Evolutionary conservation across 2,113 vertebrate species (phyloP), one percentile per base, ranked within the genome.

Genomic region (Falco punctatus): DNA sequence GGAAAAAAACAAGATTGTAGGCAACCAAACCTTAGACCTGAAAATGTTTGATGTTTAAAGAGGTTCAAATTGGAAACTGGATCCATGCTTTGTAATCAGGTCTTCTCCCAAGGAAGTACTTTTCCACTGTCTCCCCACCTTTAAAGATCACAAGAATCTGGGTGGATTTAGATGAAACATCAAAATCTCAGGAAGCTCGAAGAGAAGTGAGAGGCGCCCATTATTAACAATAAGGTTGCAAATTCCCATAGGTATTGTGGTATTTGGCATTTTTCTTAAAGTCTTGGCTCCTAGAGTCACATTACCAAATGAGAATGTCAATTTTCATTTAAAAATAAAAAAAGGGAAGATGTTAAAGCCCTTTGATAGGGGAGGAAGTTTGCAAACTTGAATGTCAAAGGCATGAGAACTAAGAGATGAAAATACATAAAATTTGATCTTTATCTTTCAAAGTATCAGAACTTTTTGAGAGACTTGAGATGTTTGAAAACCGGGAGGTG

Each of bases 401-500:
- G 90, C 90, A 91, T 96, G 95, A 96, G 95, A 97, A 97, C 91
- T 90, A 28, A 90, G 83, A 95, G 84, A 82, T 72, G 44, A 91
- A 96, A 96, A 85, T 72, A 91, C 93, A 89, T 95, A 78, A 86
- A 94, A 92, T 87, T 48, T 96, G 96, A 97, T 96, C 70, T 62
- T 96, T 96, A 97, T 97, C 96, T 96, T 92, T 86, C 95, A 96
- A 95, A 95, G 87, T 92, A 92, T 69, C 93, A 69, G 58, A 94
- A 87, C 91, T 91, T 97, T 95, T 92, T 81, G 86, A 96, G 91
- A 94, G 72, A 55, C 78, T 48, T 20, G 49, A 87, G 70, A 46
- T 82, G 87, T 92, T 95, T 96, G 92, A 95, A 95, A 96, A 81
- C 66, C 85, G 95, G 91, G 95, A 94, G 94, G 93, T 75, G 94